phyloP scores from a whole-genome alignment of 2,797 vertebrate genomes.

The Urocyon cinereoargenteus region DNA sequence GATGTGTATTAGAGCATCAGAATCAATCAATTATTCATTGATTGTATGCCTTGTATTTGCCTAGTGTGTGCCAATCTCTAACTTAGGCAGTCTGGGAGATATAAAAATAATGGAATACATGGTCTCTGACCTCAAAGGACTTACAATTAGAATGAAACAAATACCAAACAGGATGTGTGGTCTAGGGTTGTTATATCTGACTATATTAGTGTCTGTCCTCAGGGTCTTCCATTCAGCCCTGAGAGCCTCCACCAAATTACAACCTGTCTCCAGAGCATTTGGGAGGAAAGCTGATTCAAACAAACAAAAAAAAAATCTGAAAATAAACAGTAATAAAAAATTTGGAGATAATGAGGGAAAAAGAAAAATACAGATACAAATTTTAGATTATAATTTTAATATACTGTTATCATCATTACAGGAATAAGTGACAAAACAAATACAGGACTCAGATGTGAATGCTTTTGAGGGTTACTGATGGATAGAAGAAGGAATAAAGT shows the following conservation, averaged over 20 bases:
- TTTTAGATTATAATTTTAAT: neutral
- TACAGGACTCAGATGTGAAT: neutral
- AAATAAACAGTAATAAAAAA: neutral
- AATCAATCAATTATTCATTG: conserved; percentile 82
- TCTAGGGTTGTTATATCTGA: neutral
- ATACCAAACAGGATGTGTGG: neutral
- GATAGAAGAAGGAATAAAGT: neutral
- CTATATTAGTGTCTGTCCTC: neutral
- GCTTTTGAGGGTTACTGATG: neutral
- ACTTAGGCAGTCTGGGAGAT: conserved; percentile 7
- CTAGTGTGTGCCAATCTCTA: conserved; percentile 49
- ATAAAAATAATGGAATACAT: conserved; percentile 65
- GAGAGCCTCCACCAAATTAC: neutral
- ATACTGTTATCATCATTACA: neutral
- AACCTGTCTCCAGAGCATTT: neutral
- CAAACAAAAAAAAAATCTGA: neutral
- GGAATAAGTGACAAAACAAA: neutral
- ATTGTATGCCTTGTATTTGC: conserved; percentile 71
- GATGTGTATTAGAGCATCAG: conserved; percentile 79
- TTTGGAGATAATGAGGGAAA: neutral
- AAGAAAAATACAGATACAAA: neutral
- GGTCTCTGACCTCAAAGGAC: conserved; percentile 49
- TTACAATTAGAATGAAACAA: conserved; percentile 52
- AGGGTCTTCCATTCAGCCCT: neutral
- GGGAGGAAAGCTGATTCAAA: neutral